A percentile compares a stretch with the other conserved stretches of the same genome.
Evolutionary conservation across 2,888 invertebrate species (phyloP).

Genomic region (Hypomecis atomaria): DNA sequence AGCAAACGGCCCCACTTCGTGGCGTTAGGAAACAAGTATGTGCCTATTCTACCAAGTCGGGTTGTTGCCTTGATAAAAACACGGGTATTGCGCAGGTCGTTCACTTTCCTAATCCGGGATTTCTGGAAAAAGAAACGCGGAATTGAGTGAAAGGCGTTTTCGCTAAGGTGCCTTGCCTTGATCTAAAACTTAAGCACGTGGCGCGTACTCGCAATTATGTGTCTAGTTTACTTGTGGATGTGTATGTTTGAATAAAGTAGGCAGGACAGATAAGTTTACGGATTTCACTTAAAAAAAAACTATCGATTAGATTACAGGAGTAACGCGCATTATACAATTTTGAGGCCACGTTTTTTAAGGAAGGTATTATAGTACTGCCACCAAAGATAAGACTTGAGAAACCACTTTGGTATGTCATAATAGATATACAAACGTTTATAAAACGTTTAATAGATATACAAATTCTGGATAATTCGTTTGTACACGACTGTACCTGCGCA

Average conservation of each 20-base stretch:
- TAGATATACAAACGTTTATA: too few relatives aligned
- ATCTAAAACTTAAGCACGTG: slow-evolving; percentile 35
- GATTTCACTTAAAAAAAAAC: too few relatives aligned
- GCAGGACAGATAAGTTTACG: too few relatives aligned
- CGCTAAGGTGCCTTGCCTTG: slow-evolving; percentile 39
- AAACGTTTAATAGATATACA: too few relatives aligned
- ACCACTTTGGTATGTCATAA: too few relatives aligned
- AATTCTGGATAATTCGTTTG: too few relatives aligned
- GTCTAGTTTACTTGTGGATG: background rate
- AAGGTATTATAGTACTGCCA: too few relatives aligned
- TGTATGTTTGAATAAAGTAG: background rate
- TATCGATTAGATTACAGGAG: too few relatives aligned
- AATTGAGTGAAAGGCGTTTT: slow-evolving; percentile 44
- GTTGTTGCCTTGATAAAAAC: slow-evolving; percentile 35
- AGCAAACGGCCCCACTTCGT: slow-evolving; percentile 60
- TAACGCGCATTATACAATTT: too few relatives aligned
- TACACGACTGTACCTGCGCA: too few relatives aligned
- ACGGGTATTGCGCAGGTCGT: slow-evolving; percentile 41
- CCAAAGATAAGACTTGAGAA: too few relatives aligned
- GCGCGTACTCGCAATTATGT: background rate
- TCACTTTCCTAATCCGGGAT: slow-evolving; percentile 44
- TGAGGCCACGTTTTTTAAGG: too few relatives aligned
- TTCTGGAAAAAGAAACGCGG: slow-evolving; percentile 40
- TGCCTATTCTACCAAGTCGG: slow-evolving; percentile 36
- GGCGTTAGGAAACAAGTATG: slow-evolving; percentile 51